Evolutionary conservation across 2,888 invertebrate genomes (phyloP), one percentile per base, ranked within the genome.

Genomic region (Thymelicus lineola): DNA sequence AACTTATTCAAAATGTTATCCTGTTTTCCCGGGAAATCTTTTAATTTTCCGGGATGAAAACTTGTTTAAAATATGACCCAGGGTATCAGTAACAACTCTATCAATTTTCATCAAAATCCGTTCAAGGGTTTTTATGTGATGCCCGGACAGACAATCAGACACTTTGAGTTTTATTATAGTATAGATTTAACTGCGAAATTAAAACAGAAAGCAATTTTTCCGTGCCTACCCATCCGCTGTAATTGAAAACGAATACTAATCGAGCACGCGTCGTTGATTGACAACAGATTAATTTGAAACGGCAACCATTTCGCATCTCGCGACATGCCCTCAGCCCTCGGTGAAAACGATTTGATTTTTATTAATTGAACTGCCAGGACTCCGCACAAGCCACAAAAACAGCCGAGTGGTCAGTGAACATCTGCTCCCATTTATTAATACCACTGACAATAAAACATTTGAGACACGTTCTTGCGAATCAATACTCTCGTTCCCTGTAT

Each of bases 391-490:
- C 65, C 71, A 76, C 82, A 86, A 87, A 85, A 87, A 84, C 83
- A 82, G 80, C 81, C 77, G 72, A 76, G 28, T 3, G 28, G 28
- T 28, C 28, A 66, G 76, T 76, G 82, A 82, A 85, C 91, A 91
- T 91, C 91, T 92, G 91, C 90, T 79, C 77, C 86, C 90, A 89
- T 91, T 90, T 91, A 92, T 91, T 91, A 91, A 90, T 89, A 88
- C 82, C 81, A 75, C 78, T 79, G 78, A 79, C 86, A 88, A 90
- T 91, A 93, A 91, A 92, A 91, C 90, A 91, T 92, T 90, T 90
- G 86, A 90, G 88, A 92, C 93, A 91, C 93, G 93, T 93, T 91
- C 90, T 91, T 91, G 88, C 82, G 91, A 90, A 93, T 92, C 92
- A 90, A 90, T 91, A 89, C 89, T 83, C 81, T 81, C 81, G 82